Percentiles rank a stretch among this genome's conserved stretches.
Conservation (phyloP, 2,797 vertebrate species). For the Selene dorsalis region DNA sequence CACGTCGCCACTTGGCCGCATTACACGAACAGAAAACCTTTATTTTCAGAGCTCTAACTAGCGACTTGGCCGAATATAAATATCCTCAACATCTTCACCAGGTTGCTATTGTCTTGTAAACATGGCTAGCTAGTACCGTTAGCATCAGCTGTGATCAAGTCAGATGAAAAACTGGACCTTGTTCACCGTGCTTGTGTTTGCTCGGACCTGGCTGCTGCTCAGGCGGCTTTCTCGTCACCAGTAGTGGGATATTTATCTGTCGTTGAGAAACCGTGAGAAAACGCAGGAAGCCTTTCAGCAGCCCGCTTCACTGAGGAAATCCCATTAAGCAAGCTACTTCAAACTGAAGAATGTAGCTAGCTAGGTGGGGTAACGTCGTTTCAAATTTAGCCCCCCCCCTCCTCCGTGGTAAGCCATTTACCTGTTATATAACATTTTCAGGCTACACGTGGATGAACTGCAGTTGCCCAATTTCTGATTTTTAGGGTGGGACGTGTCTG, state of each 20-base stretch:
- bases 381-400: not conserved
- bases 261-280: not conserved
- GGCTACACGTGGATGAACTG: conserved; percentile 7
- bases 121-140: conserved; percentile 71
- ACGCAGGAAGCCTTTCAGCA: not conserved
- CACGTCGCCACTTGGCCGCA: not conserved
- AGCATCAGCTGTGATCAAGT: conserved; percentile 56
- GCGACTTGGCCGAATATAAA: not conserved
- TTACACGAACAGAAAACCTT: accelerated
- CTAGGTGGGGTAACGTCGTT: conserved; percentile 26
- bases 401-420: not conserved
- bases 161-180: conserved; percentile 50
- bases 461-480: not conserved
- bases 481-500: not conserved
- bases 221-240: not conserved
- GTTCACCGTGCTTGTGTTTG: conserved; percentile 23
- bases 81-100: conserved; percentile 35
- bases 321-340: not conserved
- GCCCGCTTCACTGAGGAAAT: not conserved
- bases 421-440: conserved; percentile 22
- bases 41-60: not conserved
- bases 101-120: conserved; percentile 78
- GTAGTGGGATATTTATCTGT: not conserved
- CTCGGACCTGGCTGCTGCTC: not conserved
- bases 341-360: conserved; percentile 11